Base-by-base conservation (phyloP, 2,888 invertebrate genomes). In the Synergus laeviventris region DNA sequence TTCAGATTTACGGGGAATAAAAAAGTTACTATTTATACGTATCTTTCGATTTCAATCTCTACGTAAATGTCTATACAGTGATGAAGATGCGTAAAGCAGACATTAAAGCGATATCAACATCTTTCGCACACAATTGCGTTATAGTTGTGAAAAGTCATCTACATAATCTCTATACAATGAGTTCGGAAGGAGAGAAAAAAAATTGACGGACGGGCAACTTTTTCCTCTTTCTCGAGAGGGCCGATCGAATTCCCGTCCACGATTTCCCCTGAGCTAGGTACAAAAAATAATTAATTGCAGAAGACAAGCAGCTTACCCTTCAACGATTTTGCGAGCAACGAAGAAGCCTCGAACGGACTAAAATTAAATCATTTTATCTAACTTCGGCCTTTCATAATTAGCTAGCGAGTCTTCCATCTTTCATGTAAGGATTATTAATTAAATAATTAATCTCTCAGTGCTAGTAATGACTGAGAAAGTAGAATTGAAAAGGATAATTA, bases 81-180 rank as follows among this genome's bases (percentile, higher is more conserved):
- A 45, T 45, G 5, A 5, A 45, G 14, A 16, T 45, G 16, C 45
- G 45, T 45, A 45, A 45, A 16, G 45, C 45, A 45, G 16, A n/a
- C 16, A 45, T 45, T 87, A 89, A 90, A 89, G 82, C 77, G 84
- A 86, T 87, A 88, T 90, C 87, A 88, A 84, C 84, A 81, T 84
- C 82, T 84, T 83, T 76, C 78, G 76, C 78, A 76, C 76, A 81
- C 45, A 31, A 24, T 70, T 70, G 49, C 31, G 14, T 49, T 70
- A 49, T 70, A 31, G 31, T 49, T 60, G 81, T 75, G 79, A 75
- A 54, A 76, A 38, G 61, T 79, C 83, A 90, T 90, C 86, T 89
- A 81, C 89, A 89, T 90, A 90, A 90, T 89, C 87, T 86, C 80
- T 84, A 87, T 87, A 89, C 83, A 85, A 90, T 90, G 84, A 85